Base-by-base conservation (phyloP, 2,113 vertebrate genomes). In the Dromaius novaehollandiae region DNA sequence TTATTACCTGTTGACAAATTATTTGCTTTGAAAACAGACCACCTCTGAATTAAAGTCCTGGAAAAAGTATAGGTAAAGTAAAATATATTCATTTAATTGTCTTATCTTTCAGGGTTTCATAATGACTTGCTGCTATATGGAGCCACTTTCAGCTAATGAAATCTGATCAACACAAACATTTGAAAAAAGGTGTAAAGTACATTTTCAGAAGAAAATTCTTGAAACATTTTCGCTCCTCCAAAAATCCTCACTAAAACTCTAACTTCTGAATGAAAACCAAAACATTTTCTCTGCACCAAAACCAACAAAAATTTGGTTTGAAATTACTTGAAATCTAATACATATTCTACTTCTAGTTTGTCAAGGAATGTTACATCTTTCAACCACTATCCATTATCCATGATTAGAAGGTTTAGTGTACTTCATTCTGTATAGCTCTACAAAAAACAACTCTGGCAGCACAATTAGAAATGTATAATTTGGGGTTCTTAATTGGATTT, bases 221-320 rank as follows among this genome's bases (percentile, higher is more conserved):
- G 26, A 96, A 89, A 89, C 83, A 77, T 46, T 78, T 78, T 82
- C 44, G 61, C 76, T 86, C 80, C 71, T 84, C 82, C 55, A 77
- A 61, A 82, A 91, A 50, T 32, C 74, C 30, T 56, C 51, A 79
- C 82, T 82, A 93, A 93, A 93, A 89, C 89, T 68, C 19, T 58
- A 63, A 13, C 26, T 56, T 73, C 40, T 63, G 21, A 11, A 4
- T 11, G 11, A 88, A 55, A 88, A 64, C 7, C 19, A 64, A 83
- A 90, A 48, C 6, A n/a, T 63, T 95, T 95, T 86, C 90, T 92
- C 66, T 80, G 28, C 25, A 14, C 82, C 38, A 89, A 92, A 95
- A 61, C 6, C 28, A 91, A 71, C 28, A 88, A 58, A 63, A 88
- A 66, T 48, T 56, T 81, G 38, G 16, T 48, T 48, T 48, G 19